phyloP scores from a whole-genome alignment of 2,797 vertebrate species.

The Atherinosoma microstoma region DNA sequence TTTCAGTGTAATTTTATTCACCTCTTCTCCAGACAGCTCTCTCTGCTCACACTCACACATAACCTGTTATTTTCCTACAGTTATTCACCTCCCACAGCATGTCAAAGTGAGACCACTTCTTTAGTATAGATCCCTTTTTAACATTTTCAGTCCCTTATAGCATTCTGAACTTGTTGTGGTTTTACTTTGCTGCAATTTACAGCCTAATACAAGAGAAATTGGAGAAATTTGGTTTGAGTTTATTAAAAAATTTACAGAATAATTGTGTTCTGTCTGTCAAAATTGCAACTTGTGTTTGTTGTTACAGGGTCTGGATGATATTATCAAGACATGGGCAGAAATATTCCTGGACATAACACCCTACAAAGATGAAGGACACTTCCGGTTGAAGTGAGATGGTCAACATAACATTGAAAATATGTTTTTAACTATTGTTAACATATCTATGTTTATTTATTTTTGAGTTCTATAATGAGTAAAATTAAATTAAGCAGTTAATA shows the following conservation, averaged over 20 bases:
- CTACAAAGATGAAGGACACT: slow-evolving; percentile 89
- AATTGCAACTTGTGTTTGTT: slow-evolving; percentile 27
- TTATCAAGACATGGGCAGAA: slow-evolving; percentile 85
- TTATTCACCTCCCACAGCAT: not conserved
- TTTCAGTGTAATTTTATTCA: not conserved
- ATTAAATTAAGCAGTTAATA: no score
- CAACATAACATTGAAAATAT: not conserved
- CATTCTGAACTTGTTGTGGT: not conserved
- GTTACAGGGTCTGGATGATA: slow-evolving; percentile 85
- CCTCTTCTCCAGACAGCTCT: not conserved
- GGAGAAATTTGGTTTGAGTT: not conserved
- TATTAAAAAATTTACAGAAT: not conserved
- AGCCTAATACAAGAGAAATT: not conserved
- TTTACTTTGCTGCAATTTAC: not conserved
- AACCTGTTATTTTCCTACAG: not conserved
- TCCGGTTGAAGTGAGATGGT: slow-evolving; percentile 83
- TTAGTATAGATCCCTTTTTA: not conserved
- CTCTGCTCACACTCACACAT: not conserved
- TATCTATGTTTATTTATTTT: no score
- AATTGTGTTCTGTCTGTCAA: slow-evolving; percentile 6
- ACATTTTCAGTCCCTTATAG: not conserved
- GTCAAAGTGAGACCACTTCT: not conserved
- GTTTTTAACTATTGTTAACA: no score
- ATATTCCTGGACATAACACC: slow-evolving; percentile 82
- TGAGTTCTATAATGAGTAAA: no score